Base-by-base conservation (phyloP, 2,888 invertebrate genomes). In the Caenorhabditis imperialis region DNA sequence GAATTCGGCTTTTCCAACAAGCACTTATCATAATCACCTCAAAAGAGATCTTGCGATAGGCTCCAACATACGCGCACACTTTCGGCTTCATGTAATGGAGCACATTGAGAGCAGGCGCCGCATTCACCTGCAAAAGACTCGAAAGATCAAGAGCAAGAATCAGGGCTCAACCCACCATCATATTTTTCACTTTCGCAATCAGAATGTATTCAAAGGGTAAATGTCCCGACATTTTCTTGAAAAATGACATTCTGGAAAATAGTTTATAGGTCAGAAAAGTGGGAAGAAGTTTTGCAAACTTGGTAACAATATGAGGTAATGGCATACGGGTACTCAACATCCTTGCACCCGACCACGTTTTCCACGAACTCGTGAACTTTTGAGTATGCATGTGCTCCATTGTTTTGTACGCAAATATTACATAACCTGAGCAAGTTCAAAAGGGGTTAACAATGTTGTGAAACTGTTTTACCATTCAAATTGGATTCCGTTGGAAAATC, bases 291-390 rank as follows among this genome's bases (percentile, higher is more conserved):
- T n/a, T n/a, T n/a, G n/a, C n/a, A n/a, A 2, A 78, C 77, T 77
- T 77, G 38, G 80, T 70, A 7, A 81, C 75, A n/a, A 61, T 58
- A 30, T 81, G 63, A 20, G 76, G 69, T 0, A 71, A 44, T 2
- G 81, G 83, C 70, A 83, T 73, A 42, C 61, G 35, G 25, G 61
- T 74, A 38, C 75, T 81, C 16, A 83, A 53, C 67, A 81, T 77
- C n/a, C 83, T 54, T 16, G 81, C 83, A n/a, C 83, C 83, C 16
- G 81, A 81, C 83, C 83, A 83, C 7, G 83, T 83, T 50, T 83
- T 83, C 83, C 83, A 83, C 50, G 69, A 77, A 4, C 25, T 57
- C 7, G 79, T 79, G 51, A 83, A 83, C 22, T 74, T 70, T 16
- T 48, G 54, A 6, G 75, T 81, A 48, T 82, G 79, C 83, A 83